These are phyloP conservation scores for Dendrolimus houi DNA, from an alignment of 2,888 invertebrate genomes.

Conservation along the genomic window DNA sequence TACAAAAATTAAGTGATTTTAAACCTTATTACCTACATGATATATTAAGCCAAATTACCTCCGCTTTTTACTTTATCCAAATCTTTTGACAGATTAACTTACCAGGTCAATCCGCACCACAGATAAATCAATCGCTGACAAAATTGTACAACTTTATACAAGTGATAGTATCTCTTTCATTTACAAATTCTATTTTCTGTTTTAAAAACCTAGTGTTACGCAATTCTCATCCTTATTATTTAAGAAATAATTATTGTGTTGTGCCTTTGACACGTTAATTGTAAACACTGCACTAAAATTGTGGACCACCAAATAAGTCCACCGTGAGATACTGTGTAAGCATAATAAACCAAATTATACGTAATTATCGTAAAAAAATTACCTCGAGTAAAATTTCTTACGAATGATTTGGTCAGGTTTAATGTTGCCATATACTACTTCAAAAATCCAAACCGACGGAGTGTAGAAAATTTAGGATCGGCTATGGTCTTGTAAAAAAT, in stretches of 20 bases:
- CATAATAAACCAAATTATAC: constrained; percentile 40
- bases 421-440: too few species aligned
- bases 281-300: constrained; percentile 28
- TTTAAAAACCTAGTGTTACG: constrained; percentile 10
- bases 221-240: constrained; percentile 24
- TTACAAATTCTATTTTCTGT: constrained; percentile 14
- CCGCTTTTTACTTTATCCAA: constrained; percentile 3
- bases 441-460: too few species aligned
- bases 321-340: constrained; percentile 26
- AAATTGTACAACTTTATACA: constrained; percentile 45
- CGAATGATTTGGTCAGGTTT: not conserved
- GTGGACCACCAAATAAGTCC: constrained; percentile 45
- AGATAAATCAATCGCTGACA: constrained; percentile 37
- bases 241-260: constrained; percentile 19
- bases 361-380: constrained; percentile 32
- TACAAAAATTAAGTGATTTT: not conserved
- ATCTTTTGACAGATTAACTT: constrained; percentile 19
- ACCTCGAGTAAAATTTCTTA: constrained; percentile 2
- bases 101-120: constrained; percentile 16
- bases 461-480: too few species aligned
- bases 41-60: too few species aligned
- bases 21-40: not conserved
- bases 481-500: too few species aligned
- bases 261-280: constrained; percentile 7
- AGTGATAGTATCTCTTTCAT: constrained; percentile 30